Conservation (phyloP, 2,888 invertebrate genomes). For the Cryptocheilus praepositus region DNA sequence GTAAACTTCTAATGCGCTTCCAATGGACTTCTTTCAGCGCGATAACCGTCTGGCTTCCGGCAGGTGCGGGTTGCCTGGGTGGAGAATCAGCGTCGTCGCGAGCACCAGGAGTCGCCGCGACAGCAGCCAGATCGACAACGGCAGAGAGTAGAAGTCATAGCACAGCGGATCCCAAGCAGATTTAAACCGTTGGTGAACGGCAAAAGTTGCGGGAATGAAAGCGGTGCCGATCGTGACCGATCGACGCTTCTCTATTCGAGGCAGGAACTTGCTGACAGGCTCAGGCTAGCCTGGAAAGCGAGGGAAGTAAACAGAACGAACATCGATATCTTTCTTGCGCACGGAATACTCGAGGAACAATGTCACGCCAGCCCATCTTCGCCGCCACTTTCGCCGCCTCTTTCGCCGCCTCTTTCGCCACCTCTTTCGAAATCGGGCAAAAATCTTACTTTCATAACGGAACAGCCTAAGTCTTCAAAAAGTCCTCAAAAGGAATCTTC, state of each 20-base stretch:
- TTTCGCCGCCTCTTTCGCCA: slow-evolving; percentile 27
- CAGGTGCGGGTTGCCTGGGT: slow-evolving; percentile 69
- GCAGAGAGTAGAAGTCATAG: slow-evolving; percentile 66
- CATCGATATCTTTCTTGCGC: slow-evolving; percentile 79
- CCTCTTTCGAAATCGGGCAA: background rate
- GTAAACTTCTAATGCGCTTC: too few species aligned
- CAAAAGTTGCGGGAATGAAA: background rate
- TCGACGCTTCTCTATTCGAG: slow-evolving; percentile 72
- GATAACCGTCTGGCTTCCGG: background rate
- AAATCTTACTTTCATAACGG: background rate
- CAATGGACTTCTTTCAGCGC: too few species aligned
- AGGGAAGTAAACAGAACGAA: slow-evolving; percentile 77
- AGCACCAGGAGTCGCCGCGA: too few species aligned
- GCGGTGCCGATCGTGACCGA: slow-evolving; percentile 38
- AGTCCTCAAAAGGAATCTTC: background rate
- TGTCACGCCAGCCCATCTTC: slow-evolving; percentile 57
- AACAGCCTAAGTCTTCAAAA: too few species aligned
- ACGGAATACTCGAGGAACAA: slow-evolving; percentile 74
- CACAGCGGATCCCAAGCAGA: slow-evolving; percentile 64
- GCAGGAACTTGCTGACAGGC: slow-evolving; percentile 76
- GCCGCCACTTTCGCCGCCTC: slow-evolving; percentile 22
- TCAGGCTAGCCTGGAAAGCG: slow-evolving; percentile 76
- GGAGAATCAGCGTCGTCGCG: slow-evolving; percentile 46
- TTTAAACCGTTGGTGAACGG: slow-evolving; percentile 38
- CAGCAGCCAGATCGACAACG: slow-evolving; percentile 15